Conservation (phyloP, 1,140 invertebrate genomes). For the Drosophila mayri region DNA sequence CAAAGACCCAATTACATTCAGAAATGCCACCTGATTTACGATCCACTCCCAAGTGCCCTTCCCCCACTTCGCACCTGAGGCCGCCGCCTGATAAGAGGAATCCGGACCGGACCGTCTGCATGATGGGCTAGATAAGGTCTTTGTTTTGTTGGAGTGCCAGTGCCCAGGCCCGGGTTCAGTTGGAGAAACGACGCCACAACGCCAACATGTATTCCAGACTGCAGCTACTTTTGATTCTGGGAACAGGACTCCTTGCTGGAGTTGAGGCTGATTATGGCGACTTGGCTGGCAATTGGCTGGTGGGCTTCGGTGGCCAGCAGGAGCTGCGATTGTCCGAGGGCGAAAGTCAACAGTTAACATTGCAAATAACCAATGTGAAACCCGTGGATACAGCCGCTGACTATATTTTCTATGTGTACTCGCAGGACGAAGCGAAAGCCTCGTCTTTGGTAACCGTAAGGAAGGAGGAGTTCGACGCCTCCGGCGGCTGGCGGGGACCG, state of each 20-base stretch:
- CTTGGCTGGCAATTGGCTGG: slow-evolving; percentile 52
- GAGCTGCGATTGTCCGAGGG: slow-evolving; percentile 10
- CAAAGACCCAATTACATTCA: slow-evolving; percentile 12
- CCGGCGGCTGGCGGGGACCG: slow-evolving; percentile 48
- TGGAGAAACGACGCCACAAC: slow-evolving; percentile 21
- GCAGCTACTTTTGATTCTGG: not conserved
- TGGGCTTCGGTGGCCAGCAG: slow-evolving; percentile 22
- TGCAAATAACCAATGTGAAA: slow-evolving; percentile 30
- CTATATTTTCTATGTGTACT: slow-evolving; percentile 19
- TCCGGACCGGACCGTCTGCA: slow-evolving; percentile 18
- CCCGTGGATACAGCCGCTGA: not conserved
- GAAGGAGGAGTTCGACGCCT: slow-evolving; percentile 14
- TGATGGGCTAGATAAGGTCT: slow-evolving; percentile 11
- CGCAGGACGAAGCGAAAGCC: slow-evolving; percentile 5
- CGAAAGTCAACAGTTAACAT: not conserved
- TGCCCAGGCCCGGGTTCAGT: slow-evolving; percentile 6
- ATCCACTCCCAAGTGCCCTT: slow-evolving; percentile 2
- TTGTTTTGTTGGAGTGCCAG: slow-evolving; percentile 13
- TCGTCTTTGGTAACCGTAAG: not conserved
- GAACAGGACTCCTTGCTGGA: not conserved
- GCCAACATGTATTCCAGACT: slow-evolving; percentile 11
- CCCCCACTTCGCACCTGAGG: slow-evolving; percentile 15
- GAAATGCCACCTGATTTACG: slow-evolving; percentile 21
- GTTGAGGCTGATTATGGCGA: slow-evolving; percentile 42
- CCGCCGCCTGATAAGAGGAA: slow-evolving; percentile 21